Base-by-base conservation (phyloP, 2,113 vertebrate species). In the Setophaga kirtlandii region DNA sequence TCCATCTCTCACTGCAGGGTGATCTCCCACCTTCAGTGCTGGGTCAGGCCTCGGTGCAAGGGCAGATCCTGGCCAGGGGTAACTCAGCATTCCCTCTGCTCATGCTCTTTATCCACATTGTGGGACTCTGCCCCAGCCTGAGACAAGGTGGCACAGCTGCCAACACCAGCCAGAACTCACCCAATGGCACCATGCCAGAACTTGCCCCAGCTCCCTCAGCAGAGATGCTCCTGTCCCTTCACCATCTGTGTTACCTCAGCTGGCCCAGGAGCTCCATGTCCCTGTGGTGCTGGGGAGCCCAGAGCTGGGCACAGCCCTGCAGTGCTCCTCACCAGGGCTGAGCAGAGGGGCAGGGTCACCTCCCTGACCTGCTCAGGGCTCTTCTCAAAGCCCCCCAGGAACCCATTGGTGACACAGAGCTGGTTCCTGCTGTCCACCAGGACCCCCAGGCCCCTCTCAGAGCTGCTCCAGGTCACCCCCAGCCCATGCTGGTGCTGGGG, bases 321-420 rank as follows among this genome's bases (percentile, higher is more conserved):
- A 19, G 21, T 10, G 63, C 22, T 18, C 27, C 63, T 53, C 63
- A 37, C 3, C 39, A 77, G 63, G 63, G 55, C 73, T 19, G 63
- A 52, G 33, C 0, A 44, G 46, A 33, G 63, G 33, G 33, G 33
- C 63, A 77, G 53, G 46, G 33, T 18, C 73, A 44, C 18, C 63
- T 37, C 46, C 44, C 73, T 33, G 31, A 18, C 5, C 53, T 33
- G 55, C 73, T 28, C 63, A 39, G 4, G 13, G 63, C 39, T 46
- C 39, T 9, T 52, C 46, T 47, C 15, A 20, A 37, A 44, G 47
- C 2, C 8, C 20, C 33, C 47, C 63, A 53, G 55, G 64, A 68
- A 4, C 33, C 37, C 39, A 33, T 0, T 23, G 37, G 37, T 44
- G 63, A 9, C 46, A 24, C 0, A 0, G 31, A 15, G 63, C 46